phyloP scores from a whole-genome alignment of 2,888 invertebrate genomes.

The Salticus scenicus region DNA sequence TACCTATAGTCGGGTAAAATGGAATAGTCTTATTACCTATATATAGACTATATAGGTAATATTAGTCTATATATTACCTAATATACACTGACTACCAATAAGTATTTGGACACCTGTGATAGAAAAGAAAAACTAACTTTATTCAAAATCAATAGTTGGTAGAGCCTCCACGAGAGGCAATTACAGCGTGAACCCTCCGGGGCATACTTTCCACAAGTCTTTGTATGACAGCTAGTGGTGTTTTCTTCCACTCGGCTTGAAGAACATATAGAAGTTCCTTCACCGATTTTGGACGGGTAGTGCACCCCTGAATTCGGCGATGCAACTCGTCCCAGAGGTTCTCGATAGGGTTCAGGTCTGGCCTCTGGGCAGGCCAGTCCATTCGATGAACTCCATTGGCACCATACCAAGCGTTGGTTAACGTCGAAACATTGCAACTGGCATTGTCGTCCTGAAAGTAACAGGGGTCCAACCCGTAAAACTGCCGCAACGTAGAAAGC shows the following conservation, averaged over 20 bases:
- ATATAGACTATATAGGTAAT: too few relatives aligned
- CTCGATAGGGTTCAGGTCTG: constrained; percentile 26
- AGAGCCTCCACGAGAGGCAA: constrained; percentile 17
- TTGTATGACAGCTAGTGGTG: neutral
- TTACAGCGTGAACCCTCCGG: constrained; percentile 14
- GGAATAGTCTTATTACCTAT: too few relatives aligned
- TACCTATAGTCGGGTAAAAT: too few relatives aligned
- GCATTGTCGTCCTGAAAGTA: neutral
- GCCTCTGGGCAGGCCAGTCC: neutral
- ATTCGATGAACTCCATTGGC: constrained; percentile 16
- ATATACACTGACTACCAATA: too few relatives aligned
- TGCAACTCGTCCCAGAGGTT: constrained; percentile 10
- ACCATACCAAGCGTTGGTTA: constrained; percentile 19
- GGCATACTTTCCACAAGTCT: constrained; percentile 27
- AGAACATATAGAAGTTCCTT: neutral
- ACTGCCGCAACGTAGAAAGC: neutral
- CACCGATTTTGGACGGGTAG: constrained; percentile 6
- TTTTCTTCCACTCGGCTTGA: constrained; percentile 12
- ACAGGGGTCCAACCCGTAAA: neutral
- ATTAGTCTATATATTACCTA: too few relatives aligned
- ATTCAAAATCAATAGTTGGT: constrained; percentile 17
- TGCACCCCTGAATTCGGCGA: constrained; percentile 8
- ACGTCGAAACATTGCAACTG: neutral
- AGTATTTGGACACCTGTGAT: constrained; percentile 13
- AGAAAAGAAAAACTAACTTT: constrained; percentile 14